Evolutionary conservation across 2,797 vertebrate species (phyloP).

Genomic region (Falco naumanni): DNA sequence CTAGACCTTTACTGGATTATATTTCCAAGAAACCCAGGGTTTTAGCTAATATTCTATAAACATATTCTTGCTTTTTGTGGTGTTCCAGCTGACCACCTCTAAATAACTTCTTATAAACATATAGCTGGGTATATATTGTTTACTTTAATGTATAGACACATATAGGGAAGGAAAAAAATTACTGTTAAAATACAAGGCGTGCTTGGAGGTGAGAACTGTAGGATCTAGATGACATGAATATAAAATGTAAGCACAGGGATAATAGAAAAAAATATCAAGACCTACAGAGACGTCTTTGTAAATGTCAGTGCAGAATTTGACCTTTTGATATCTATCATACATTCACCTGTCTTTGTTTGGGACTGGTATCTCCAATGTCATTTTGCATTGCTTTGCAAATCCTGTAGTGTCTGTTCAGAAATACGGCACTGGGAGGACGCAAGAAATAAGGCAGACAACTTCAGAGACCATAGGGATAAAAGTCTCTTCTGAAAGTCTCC

Average conservation of each 20-base stretch:
- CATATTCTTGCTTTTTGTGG: background rate
- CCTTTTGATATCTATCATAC: constrained; percentile 41
- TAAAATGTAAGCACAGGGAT: constrained; percentile 35
- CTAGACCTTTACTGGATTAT: background rate
- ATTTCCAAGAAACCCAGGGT: background rate
- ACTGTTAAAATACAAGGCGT: background rate
- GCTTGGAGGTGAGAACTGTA: background rate
- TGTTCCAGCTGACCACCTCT: background rate
- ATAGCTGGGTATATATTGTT: background rate
- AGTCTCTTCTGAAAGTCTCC: background rate
- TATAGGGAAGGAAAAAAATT: background rate
- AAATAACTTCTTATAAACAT: background rate
- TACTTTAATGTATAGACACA: background rate
- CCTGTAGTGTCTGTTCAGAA: background rate
- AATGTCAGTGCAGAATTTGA: constrained; percentile 60
- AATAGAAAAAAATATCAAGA: constrained; percentile 52
- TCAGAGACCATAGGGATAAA: background rate
- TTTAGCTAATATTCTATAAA: background rate
- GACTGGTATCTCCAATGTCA: constrained; percentile 3
- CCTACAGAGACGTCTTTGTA: constrained; percentile 49
- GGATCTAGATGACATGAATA: constrained; percentile 43
- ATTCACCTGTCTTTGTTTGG: constrained; percentile 42
- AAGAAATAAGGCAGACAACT: background rate
- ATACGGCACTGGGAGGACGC: background rate
- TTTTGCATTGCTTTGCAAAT: constrained; percentile 31